phyloP scores from a whole-genome alignment of 2,888 invertebrate genomes.

The Hylaea fasciaria region DNA sequence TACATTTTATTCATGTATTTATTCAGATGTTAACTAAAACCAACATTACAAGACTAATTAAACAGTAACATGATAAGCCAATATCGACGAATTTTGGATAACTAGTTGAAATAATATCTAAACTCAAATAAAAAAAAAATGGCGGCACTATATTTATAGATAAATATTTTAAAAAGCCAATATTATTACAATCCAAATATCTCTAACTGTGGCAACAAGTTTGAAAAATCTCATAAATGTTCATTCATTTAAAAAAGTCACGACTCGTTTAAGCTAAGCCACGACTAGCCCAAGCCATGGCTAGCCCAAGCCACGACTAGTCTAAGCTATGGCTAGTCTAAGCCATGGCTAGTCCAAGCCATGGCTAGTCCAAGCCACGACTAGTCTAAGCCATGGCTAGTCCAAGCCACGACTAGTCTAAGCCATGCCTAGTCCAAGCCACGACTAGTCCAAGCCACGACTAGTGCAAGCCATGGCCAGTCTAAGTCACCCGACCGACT shows the following conservation, averaged over 20 bases:
- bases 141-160: background rate
- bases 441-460: background rate
- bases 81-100: too few species aligned
- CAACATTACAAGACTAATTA: too few species aligned
- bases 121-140: too few species aligned
- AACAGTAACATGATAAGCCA: too few species aligned
- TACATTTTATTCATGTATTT: too few species aligned
- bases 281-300: background rate
- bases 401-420: background rate
- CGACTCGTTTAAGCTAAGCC: background rate
- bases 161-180: background rate
- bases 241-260: too few species aligned
- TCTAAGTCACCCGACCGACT: background rate
- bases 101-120: too few species aligned
- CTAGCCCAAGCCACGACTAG: background rate
- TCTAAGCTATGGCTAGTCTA: background rate
- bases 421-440: background rate
- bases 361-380: background rate
- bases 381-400: background rate
- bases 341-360: background rate
- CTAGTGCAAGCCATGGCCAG: background rate
- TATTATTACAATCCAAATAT: too few species aligned
- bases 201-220: too few species aligned
- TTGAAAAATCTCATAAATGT: too few species aligned
- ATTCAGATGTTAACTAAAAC: too few species aligned